Evolutionary conservation across 2,113 vertebrate species (phyloP), one percentile per base, ranked within the genome.

Genomic region (Xyrauchen texanus): DNA sequence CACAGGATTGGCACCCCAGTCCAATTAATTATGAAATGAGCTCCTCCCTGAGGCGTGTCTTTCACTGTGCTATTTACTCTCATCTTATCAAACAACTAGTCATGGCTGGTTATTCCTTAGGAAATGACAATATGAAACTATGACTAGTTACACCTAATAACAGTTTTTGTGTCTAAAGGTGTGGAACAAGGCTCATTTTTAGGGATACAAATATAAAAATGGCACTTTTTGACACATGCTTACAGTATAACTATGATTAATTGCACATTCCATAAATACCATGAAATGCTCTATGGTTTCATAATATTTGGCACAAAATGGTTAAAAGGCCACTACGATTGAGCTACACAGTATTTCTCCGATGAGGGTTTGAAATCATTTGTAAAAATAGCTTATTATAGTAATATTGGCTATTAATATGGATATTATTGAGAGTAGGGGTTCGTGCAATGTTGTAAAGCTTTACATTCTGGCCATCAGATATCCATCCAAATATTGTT

Each of bases 301-400:
- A 81, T 86, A 83, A 86, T 42, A 87, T 84, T 70, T 89, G 93
- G 93, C 92, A 94, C 92, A 88, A 69, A 87, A 88, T 87, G 91
- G 90, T 91, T 66, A 75, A 88, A 93, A 93, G 91, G 91, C 91
- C 88, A 88, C 88, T 85, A 83, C 86, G 86, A 88, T 76, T 77
- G 84, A 90, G 83, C 86, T 87, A 84, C 81, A 88, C 72, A 78
- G 82, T 74, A 63, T 75, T 83, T 76, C 71, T 77, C 80, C 81
- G 64, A 70, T 21, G 74, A 74, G 71, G 78, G 82, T 53, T 83
- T 80, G 53, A 72, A 63, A 62, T 8, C 46, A 16, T 6, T 11
- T 6, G n/a, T 16, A 47, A 21, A 72, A 21, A 60, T 46, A 60
- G 70, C 70, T 74, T 51, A 61, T 73, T 13, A 34, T 51, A 51